Conservation (phyloP, 2,888 invertebrate species). For the Hydrotaea diabolus region DNA sequence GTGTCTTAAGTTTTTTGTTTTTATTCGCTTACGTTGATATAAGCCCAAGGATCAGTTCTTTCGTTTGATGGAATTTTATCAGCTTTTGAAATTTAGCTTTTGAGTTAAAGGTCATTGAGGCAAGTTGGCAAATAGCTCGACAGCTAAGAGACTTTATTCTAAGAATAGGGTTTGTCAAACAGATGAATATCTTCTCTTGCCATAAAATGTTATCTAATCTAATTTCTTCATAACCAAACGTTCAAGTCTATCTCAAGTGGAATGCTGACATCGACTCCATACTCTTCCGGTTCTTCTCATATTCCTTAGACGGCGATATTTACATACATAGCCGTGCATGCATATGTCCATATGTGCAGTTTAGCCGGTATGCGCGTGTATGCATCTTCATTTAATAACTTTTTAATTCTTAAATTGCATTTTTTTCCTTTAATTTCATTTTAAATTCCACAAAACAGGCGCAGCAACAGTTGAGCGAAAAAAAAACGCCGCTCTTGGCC, state of each 20-base stretch:
- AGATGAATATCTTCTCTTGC: neutral
- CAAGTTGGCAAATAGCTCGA: too few relatives aligned
- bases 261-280: constrained; percentile 12
- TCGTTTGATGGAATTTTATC: too few relatives aligned
- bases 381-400: constrained; percentile 46
- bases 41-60: too few relatives aligned
- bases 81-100: too few relatives aligned
- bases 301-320: neutral
- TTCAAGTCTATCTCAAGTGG: neutral
- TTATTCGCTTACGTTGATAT: too few relatives aligned
- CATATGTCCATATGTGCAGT: too few relatives aligned
- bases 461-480: constrained; percentile 13
- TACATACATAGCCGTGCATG: neutral
- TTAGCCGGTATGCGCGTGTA: neutral
- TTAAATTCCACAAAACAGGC: constrained; percentile 39
- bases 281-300: constrained; percentile 32
- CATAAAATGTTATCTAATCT: neutral
- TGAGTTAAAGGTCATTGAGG: too few relatives aligned
- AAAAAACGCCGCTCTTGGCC: neutral
- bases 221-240: neutral
- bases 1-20: constrained; percentile 21
- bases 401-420: constrained; percentile 54
- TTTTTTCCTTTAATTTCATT: constrained; percentile 45
- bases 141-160: too few relatives aligned
- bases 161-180: too few relatives aligned